These are phyloP conservation scores for Hyles lineata DNA, from an alignment of 2,888 invertebrate genomes.

Conservation along the genomic window DNA sequence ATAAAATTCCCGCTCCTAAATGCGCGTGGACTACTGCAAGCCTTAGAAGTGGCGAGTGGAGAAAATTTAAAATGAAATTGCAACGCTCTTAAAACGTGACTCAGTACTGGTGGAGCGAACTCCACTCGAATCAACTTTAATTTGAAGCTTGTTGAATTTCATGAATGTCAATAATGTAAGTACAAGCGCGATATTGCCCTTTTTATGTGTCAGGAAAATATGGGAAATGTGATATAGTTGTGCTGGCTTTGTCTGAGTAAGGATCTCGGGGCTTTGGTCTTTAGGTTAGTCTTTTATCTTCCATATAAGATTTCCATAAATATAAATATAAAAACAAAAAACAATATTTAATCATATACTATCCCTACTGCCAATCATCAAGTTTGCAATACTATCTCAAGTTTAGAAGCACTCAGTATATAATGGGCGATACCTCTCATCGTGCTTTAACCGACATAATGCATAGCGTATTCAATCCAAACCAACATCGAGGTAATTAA, in stretches of 20 bases:
- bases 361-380: too few relatives aligned
- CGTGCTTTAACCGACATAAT: not conserved
- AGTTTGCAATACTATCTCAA: too few relatives aligned
- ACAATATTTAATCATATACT: too few relatives aligned
- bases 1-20: slow-evolving; percentile 45
- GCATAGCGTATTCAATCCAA: not conserved
- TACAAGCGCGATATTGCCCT: not conserved
- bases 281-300: too few relatives aligned
- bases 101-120: slow-evolving; percentile 41
- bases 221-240: not conserved
- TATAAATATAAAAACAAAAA: too few relatives aligned
- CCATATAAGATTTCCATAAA: too few relatives aligned
- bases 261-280: too few relatives aligned
- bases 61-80: slow-evolving; percentile 51
- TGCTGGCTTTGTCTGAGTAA: not conserved
- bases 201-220: too few relatives aligned
- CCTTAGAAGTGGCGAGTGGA: slow-evolving; percentile 35
- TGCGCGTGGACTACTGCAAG: slow-evolving; percentile 35
- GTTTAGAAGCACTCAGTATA: too few relatives aligned
- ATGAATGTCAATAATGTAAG: slow-evolving; percentile 21
- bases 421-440: not conserved
- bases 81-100: slow-evolving; percentile 50
- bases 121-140: slow-evolving; percentile 44
- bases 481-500: not conserved
- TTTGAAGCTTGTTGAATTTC: slow-evolving; percentile 31